Base-by-base conservation (phyloP, 2,113 vertebrate species). In the Plestiodon gilberti region DNA sequence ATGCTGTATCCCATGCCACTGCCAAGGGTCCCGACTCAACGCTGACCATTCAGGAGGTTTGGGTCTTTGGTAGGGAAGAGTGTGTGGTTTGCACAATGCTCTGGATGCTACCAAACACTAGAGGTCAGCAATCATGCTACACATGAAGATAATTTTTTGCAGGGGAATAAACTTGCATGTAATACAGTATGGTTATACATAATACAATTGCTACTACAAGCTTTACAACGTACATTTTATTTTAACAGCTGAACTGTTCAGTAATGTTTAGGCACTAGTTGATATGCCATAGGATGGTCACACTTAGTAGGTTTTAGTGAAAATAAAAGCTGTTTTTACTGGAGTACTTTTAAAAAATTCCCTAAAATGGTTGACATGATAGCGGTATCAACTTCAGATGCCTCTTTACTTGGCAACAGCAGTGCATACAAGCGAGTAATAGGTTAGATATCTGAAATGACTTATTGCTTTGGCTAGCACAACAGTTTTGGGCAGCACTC, bases 221-320 rank as follows among this genome's bases (percentile, higher is more conserved):
- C 97, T 98, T 99, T 98, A 98, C 96, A 98, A 99, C 99, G 97
- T 99, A 99, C 98, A 98, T 97, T 98, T 98, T 98, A 96, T 98
- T 98, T 97, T 95, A 98, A 99, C 94, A 95, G 96, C 94, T 96
- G 95, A 98, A 97, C 96, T 96, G 96, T 97, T 99, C 98, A 98
- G 98, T 98, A 98, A 98, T 98, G 98, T 82, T 97, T 93, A 96
- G 95, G 94, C 97, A 98, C 96, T 90, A 59, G 93, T 89, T 95
- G 93, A 96, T 94, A 95, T 98, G 97, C 97, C 98, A 96, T 96
- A 97, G 96, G 96, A 98, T 97, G 96, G 97, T 61, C n/a, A 57
- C 90, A 90, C 96, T 94, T 92, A 89, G 93, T 95, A 96, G 95
- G 95, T 93, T 95, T 96, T 92, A 94, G 95, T 96, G 95, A 93